Evolutionary conservation across 2,888 invertebrate species (phyloP).

Genomic region (Mayetiola destructor): DNA sequence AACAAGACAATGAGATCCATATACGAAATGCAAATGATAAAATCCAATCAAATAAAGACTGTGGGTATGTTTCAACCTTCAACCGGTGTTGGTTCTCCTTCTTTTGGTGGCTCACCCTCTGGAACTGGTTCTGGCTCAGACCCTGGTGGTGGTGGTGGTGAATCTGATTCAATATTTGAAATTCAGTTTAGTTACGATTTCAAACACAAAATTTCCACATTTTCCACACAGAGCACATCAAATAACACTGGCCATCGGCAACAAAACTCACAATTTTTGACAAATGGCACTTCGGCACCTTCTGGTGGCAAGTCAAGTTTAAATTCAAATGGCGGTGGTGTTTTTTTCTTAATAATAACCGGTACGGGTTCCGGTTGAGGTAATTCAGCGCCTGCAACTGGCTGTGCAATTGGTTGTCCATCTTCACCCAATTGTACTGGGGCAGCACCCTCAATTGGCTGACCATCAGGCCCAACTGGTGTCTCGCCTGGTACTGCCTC

Average conservation of each 20-base stretch:
- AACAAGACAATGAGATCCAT: too few relatives aligned
- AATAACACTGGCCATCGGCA: too few relatives aligned
- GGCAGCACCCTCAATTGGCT: conserved; percentile 27
- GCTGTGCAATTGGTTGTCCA: conserved; percentile 22
- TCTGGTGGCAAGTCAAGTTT: conserved; percentile 35
- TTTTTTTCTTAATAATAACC: conserved; percentile 18
- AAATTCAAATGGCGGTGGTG: conserved; percentile 36
- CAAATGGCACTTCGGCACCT: conserved; percentile 36
- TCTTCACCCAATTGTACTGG: conserved; percentile 20
- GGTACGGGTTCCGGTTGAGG: conserved; percentile 23
- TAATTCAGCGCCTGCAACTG: conserved; percentile 19
- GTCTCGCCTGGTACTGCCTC: too few relatives aligned
- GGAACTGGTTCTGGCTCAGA: conserved; percentile 25
- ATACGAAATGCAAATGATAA: conserved; percentile 24
- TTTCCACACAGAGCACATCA: too few relatives aligned
- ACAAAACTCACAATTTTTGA: conserved; percentile 35
- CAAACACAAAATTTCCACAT: too few relatives aligned
- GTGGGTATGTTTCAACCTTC: conserved; percentile 22
- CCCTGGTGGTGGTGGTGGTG: conserved; percentile 30
- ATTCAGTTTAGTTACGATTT: too few relatives aligned
- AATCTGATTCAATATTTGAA: too few relatives aligned
- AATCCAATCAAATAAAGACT: conserved; percentile 26
- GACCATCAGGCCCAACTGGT: neutral
- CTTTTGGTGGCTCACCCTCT: conserved; percentile 18
- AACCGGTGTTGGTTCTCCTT: neutral